Percentiles rank a stretch among this genome's conserved stretches.
Conservation (phyloP, 2,113 vertebrate genomes). For the Triplophysa siluroides region DNA sequence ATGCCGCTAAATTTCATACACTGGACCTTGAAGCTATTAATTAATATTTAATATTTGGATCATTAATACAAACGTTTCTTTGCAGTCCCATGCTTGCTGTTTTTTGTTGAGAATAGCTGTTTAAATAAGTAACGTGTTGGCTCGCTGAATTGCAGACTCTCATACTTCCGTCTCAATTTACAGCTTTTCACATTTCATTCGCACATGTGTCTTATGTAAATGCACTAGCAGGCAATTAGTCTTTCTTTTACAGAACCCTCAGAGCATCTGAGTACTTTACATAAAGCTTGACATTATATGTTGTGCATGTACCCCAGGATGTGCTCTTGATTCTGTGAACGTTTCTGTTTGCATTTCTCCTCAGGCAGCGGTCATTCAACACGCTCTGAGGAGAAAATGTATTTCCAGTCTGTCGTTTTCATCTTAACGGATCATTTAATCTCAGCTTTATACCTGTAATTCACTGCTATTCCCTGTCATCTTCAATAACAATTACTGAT, state of each 20-base stretch:
- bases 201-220: slow-evolving; percentile 10
- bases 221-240: neutral
- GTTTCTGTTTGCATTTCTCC: slow-evolving; percentile 11
- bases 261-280: neutral
- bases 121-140: too few species aligned
- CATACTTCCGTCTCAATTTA: neutral
- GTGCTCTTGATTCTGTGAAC: neutral
- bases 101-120: too few species aligned
- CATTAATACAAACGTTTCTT: too few species aligned
- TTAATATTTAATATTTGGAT: too few species aligned
- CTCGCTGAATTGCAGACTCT: too few species aligned
- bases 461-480: too few species aligned
- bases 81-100: too few species aligned
- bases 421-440: neutral
- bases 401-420: neutral
- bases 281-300: neutral
- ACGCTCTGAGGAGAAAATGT: neutral
- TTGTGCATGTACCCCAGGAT: slow-evolving; percentile 11
- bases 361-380: neutral
- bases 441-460: too few species aligned
- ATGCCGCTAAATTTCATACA: too few species aligned
- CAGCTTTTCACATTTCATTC: neutral
- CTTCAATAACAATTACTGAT: too few species aligned
- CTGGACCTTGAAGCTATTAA: too few species aligned
- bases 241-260: neutral